phyloP scores from a whole-genome alignment of 2,888 invertebrate genomes.

The Mechanitis messenoides region DNA sequence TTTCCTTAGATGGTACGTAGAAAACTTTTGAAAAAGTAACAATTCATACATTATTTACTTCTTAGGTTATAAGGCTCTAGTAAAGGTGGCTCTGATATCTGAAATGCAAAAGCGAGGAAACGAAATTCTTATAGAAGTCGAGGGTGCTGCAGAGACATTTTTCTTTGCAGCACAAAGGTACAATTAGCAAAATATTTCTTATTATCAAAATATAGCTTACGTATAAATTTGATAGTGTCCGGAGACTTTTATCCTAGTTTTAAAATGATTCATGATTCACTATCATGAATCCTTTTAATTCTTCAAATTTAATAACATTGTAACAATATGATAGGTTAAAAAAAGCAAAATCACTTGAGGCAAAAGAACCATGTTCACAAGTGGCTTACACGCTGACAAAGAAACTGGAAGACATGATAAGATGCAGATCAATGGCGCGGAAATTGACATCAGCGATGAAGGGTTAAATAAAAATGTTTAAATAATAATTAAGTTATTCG shows the following conservation, averaged over 20 bases:
- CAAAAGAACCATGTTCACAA: conserved; percentile 40
- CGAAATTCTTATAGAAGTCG: conserved; percentile 51
- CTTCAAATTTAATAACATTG: conserved; percentile 1
- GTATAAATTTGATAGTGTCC: too few relatives aligned
- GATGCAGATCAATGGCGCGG: conserved; percentile 48
- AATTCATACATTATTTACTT: neutral
- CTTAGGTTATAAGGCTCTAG: conserved; percentile 54
- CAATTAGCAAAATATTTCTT: neutral
- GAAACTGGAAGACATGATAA: conserved; percentile 53
- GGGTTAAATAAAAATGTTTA: conserved; percentile 36
- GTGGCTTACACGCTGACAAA: conserved; percentile 43
- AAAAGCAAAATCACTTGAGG: conserved; percentile 38
- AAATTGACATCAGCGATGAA: conserved; percentile 54
- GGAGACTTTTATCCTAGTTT: too few relatives aligned
- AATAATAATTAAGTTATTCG: too few relatives aligned
- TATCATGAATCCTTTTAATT: neutral
- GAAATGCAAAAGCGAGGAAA: conserved; percentile 64
- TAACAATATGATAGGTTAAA: conserved; percentile 42
- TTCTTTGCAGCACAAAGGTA: conserved; percentile 69
- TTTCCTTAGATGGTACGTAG: too few relatives aligned
- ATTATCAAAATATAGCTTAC: too few relatives aligned
- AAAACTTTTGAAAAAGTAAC: neutral
- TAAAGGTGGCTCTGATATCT: conserved; percentile 50
- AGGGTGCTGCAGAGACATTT: conserved; percentile 49
- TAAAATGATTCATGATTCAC: too few relatives aligned